These are phyloP conservation scores for Euplexia lucipara DNA, from an alignment of 2,888 invertebrate species.

Conservation along the genomic window DNA sequence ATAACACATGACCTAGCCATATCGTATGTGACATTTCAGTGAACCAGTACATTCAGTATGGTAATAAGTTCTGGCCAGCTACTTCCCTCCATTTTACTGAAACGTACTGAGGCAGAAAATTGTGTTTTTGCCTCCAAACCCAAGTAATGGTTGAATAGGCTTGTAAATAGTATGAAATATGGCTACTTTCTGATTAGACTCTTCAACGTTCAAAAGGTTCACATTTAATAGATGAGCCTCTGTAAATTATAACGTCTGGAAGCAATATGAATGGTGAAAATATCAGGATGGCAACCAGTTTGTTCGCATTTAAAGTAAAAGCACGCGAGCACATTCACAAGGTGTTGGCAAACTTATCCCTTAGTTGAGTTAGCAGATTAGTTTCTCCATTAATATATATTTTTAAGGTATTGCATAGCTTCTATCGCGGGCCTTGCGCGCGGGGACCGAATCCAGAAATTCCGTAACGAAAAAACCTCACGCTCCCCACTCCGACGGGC, in stretches of 20 bases:
- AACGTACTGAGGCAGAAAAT: slow-evolving; percentile 55
- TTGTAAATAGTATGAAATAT: slow-evolving; percentile 35
- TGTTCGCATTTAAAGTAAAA: too few species aligned
- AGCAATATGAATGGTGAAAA: neutral
- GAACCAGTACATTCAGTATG: slow-evolving; percentile 36
- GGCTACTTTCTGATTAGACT: slow-evolving; percentile 33
- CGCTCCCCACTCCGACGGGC: too few species aligned
- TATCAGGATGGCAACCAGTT: too few species aligned
- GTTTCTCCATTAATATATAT: too few species aligned
- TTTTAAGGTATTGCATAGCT: too few species aligned
- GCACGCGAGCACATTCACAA: too few species aligned
- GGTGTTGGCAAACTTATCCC: too few species aligned
- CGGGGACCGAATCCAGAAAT: too few species aligned
- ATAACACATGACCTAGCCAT: slow-evolving; percentile 24
- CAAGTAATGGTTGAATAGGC: slow-evolving; percentile 30
- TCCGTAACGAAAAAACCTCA: too few species aligned
- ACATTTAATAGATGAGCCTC: slow-evolving; percentile 12
- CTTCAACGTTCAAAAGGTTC: neutral
- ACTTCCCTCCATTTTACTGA: slow-evolving; percentile 46
- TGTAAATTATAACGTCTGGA: slow-evolving; percentile 10
- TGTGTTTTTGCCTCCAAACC: slow-evolving; percentile 43
- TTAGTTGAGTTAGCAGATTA: too few species aligned
- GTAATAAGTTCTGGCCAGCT: slow-evolving; percentile 48
- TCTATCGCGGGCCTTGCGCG: too few species aligned
- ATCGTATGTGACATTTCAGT: slow-evolving; percentile 54